Evolutionary conservation across 2,888 invertebrate genomes (phyloP).

Genomic region (Spodoptera exigua): DNA sequence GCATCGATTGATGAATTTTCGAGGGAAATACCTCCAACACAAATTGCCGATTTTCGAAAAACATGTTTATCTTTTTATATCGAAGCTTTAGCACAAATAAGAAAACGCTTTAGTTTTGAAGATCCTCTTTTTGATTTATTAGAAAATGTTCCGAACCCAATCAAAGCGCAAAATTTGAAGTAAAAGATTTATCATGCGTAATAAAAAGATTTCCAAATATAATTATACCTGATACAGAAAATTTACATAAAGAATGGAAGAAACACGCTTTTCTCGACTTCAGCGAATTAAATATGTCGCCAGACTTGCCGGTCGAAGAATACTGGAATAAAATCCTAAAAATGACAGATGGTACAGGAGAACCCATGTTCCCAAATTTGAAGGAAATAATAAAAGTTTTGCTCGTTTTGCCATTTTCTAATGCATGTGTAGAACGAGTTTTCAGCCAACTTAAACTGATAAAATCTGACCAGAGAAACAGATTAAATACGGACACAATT

Average conservation of each 20-base stretch:
- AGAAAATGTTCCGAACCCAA: constrained; percentile 1
- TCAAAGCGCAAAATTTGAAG: neutral
- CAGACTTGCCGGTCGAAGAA: neutral
- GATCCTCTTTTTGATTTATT: constrained; percentile 4
- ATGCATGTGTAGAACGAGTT: constrained; percentile 49
- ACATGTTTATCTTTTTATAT: constrained; percentile 7
- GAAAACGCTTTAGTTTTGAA: constrained; percentile 5
- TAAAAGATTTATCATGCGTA: constrained; percentile 3
- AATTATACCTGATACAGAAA: too few species aligned
- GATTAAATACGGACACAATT: constrained; percentile 45
- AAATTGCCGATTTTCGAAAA: neutral
- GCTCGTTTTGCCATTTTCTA: constrained; percentile 49
- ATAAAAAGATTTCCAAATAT: too few species aligned
- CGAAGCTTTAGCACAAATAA: constrained; percentile 6
- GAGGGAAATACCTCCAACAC: constrained; percentile 3
- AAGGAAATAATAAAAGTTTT: constrained; percentile 35
- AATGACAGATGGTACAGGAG: constrained; percentile 5
- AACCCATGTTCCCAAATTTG: constrained; percentile 40
- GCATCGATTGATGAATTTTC: constrained; percentile 11
- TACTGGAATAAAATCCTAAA: neutral
- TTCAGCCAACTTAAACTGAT: constrained; percentile 52
- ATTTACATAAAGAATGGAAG: too few species aligned
- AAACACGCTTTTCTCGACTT: constrained; percentile 7
- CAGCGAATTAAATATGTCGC: neutral
- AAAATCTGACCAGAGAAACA: constrained; percentile 16